Evolutionary conservation across 2,888 invertebrate genomes (phyloP), one percentile per base, ranked within the genome.

Genomic region (Limnephilus rhombicus): DNA sequence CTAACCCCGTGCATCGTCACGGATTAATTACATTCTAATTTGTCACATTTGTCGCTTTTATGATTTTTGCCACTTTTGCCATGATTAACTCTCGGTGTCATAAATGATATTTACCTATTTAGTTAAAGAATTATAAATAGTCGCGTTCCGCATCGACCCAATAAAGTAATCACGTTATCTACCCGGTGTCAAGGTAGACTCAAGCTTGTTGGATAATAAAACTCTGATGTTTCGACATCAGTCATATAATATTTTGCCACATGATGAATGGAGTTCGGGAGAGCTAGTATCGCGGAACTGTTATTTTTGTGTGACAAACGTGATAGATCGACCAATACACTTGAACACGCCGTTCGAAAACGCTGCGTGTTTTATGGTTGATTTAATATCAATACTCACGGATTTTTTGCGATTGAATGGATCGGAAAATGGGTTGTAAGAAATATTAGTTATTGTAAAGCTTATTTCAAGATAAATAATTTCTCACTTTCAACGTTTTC

Each of bases 361-460:
- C n/a, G 85, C 45, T 34, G 85, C 41, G 37, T 85, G 85, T 45
- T 85, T 85, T 85, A 85, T 85, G 85, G 85, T 41, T 85, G 85
- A 41, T 41, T 85, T 85, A 34, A 34, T 85, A 85, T 41, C 34
- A 85, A 85, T 85, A 85, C 85, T 85, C 85, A 41, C 37, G 18
- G 85, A 37, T 85, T 85, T 85, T 85, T 85, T 85, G 5, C 41
- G 82, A 18, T 37, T 41, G 85, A 85, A 41, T 34, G n/a, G 37
- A 13, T 85, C 31, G 18, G 37, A 45, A 85, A 85, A 85, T 85
- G 41, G 41, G 24, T 34, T 82, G 82, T 34, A 82, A 82, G 31
- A 34, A 82, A 34, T 29, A 34, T 18, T 29, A 82, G 82, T 34
- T 82, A 82, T 82, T 68, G 68, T 68, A 68, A 68, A 68, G 68